Conservation (phyloP, 1,140 invertebrate species). For the Ceratitis capitata region DNA sequence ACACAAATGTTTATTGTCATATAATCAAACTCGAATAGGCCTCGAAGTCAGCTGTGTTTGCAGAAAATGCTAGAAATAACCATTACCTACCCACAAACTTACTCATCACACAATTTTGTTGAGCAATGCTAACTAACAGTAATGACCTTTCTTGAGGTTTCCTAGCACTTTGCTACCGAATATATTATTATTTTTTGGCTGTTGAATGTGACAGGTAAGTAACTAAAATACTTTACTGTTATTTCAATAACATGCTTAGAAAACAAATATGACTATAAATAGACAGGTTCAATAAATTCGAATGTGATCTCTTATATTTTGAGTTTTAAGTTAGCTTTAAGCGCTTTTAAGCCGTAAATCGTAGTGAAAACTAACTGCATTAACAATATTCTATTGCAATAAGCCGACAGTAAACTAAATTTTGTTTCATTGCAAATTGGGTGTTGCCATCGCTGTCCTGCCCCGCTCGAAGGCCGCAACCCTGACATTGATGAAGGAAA, state of each 20-base stretch:
- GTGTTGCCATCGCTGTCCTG: background rate
- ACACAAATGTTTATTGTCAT: background rate
- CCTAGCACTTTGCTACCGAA: background rate
- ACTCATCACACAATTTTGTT: too few species aligned
- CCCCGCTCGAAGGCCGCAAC: background rate
- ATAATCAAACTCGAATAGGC: background rate
- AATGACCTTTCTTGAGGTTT: background rate
- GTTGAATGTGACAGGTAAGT: background rate
- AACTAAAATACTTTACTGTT: background rate
- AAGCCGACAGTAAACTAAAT: background rate
- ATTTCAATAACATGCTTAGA: background rate
- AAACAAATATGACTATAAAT: background rate
- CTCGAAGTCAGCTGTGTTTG: background rate
- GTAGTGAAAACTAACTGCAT: background rate
- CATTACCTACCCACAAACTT: background rate
- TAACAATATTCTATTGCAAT: background rate
- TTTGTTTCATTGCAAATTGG: background rate
- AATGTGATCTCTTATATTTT: too few species aligned
- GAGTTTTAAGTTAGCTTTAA: background rate
- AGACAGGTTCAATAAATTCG: too few species aligned
- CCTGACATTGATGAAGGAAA: slow-evolving; percentile 32
- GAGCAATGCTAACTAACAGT: background rate
- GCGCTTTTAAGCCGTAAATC: background rate
- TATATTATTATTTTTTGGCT: background rate
- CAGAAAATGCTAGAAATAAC: background rate